Base-by-base conservation (phyloP, 2,797 vertebrate genomes). In the Sebastiscus albofasciatus region DNA sequence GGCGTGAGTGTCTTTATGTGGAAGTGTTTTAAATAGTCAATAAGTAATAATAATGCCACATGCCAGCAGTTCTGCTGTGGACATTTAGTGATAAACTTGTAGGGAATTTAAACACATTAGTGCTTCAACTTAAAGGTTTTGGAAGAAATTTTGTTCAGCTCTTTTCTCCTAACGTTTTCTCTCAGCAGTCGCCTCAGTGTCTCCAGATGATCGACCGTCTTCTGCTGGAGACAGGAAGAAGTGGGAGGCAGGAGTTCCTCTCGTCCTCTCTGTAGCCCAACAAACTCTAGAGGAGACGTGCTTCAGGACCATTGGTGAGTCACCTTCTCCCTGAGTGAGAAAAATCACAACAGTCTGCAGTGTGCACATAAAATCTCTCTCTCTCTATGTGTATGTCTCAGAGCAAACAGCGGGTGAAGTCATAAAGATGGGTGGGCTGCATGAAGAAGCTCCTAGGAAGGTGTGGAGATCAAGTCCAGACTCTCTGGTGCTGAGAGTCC, bases 171-270 rank as follows among this genome's bases (percentile, higher is more conserved):
- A 18, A 60, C 20, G 20, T 55, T 55, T 55, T 55, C 4, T 61
- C 61, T 82, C 62, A 9, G 8, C 39, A 91, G 75, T 66, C 5
- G 22, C 73, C 11, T 69, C 79, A 13, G 61, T 42, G 39, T 87
- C 77, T 74, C 80, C 93, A 62, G 95, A 95, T 29, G 94, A 94
- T 69, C 89, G 92, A 33, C 91, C 91, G 0, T 64, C 83, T 5
- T 80, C 92, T 79, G 90, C 85, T 77, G 96, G 90, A 67, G 98
- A 99, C 89, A 95, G 98, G 67, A 99, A 94, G 86, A 99, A 96
- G 78, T 99, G 98, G 98, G 96, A 97, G 67, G 87, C 96, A 3
- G 96, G 95, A 39, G 83, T 90, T 68, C 96, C 97, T 3, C 90
- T 97, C 27, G 90, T 98, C 2, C 94, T 99, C 64, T 94, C 97